Percentiles rank a stretch among this genome's conserved stretches.
These are phyloP conservation scores for Carassius gibelio DNA, from an alignment of 2,113 vertebrate species.

Conservation along the genomic window DNA sequence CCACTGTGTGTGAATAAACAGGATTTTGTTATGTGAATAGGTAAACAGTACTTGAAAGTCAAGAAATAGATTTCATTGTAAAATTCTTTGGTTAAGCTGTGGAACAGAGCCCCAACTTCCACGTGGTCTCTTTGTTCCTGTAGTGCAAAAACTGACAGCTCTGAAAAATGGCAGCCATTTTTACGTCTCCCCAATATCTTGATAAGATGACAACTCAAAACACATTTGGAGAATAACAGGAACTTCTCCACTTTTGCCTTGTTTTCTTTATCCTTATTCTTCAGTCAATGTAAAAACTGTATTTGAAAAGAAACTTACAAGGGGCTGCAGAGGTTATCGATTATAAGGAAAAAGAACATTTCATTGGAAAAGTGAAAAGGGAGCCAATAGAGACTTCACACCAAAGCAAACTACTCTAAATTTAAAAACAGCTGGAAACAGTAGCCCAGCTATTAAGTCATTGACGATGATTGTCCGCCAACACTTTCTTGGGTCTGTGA, in stretches of 20 bases:
- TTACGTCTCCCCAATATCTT: conserved; percentile 53
- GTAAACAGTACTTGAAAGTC: background rate
- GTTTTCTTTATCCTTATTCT: conserved; percentile 39
- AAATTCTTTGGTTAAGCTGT: background rate
- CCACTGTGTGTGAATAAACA: conserved; percentile 14
- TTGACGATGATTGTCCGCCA: background rate
- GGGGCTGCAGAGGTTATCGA: conserved; percentile 16
- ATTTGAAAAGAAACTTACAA: conserved; percentile 12
- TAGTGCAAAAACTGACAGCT: conserved; percentile 39
- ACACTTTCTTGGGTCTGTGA: conserved; percentile 6
- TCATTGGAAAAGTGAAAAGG: background rate
- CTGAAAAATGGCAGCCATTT: conserved; percentile 44
- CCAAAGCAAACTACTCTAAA: background rate
- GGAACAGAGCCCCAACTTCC: background rate
- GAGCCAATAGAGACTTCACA: background rate
- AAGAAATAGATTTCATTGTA: background rate
- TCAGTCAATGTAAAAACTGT: conserved; percentile 41
- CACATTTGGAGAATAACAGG: conserved; percentile 42
- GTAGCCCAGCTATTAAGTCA: conserved; percentile 7
- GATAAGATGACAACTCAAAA: conserved; percentile 57
- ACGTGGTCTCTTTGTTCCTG: conserved; percentile 44
- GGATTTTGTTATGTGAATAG: background rate
- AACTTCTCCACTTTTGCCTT: conserved; percentile 36
- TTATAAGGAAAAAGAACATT: background rate
- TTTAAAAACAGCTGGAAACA: conserved; percentile 24